Percentiles rank a stretch among this genome's conserved stretches.
phyloP scores from a whole-genome alignment of 2,797 vertebrate genomes.

The Peromyscus eremicus region DNA sequence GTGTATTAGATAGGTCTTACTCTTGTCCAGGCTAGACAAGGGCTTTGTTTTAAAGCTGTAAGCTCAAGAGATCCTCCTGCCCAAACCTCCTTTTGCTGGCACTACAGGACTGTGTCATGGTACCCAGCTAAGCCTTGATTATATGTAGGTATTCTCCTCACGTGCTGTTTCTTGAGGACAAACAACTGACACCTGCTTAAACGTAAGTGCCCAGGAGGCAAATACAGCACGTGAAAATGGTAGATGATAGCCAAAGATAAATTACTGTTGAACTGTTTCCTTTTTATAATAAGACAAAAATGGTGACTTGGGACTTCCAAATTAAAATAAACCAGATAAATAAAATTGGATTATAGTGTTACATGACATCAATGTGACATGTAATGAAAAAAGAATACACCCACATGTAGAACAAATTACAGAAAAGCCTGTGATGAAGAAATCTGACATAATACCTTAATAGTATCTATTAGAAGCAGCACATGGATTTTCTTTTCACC shows the following conservation, averaged over 20 bases:
- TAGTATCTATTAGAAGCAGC: background rate
- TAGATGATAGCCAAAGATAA: background rate
- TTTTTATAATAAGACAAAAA: slow-evolving; percentile 26
- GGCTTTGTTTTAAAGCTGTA: background rate
- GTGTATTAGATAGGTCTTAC: background rate
- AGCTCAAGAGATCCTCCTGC: background rate
- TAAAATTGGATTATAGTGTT: slow-evolving; percentile 7
- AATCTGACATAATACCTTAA: background rate
- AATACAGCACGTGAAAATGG: background rate
- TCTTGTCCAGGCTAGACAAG: background rate
- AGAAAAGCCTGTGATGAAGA: background rate
- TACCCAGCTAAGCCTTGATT: background rate
- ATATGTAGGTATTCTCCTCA: background rate
- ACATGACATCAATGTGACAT: background rate
- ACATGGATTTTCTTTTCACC: background rate
- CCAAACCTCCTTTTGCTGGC: background rate
- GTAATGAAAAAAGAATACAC: background rate
- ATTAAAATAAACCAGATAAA: background rate
- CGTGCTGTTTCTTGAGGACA: background rate
- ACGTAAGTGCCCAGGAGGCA: background rate
- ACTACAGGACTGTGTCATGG: background rate
- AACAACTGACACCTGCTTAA: background rate
- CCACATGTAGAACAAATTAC: background rate
- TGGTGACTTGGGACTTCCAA: background rate
- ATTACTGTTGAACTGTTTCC: slow-evolving; percentile 18